phyloP scores from a whole-genome alignment of 1,140 invertebrate species.

The Phenacoccus solenopsis region DNA sequence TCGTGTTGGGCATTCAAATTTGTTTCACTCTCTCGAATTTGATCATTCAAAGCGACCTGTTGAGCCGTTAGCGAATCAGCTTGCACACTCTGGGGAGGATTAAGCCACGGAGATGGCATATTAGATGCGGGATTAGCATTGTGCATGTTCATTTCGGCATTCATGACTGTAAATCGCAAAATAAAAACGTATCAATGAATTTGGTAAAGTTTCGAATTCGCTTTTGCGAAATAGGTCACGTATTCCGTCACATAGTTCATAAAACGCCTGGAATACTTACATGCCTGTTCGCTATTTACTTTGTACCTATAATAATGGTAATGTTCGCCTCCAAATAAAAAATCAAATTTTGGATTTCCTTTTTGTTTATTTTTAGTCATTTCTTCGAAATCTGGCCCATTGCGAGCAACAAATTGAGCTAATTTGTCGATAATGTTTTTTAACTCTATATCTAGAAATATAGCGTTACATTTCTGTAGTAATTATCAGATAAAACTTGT shows the following conservation, averaged over 20 bases:
- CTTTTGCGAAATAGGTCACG: neutral
- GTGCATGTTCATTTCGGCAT: neutral
- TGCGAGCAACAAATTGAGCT: conserved; percentile 94
- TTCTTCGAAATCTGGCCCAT: conserved; percentile 95
- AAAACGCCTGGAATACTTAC: conserved; percentile 42
- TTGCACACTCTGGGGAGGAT: conserved; percentile 19
- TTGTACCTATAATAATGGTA: conserved; percentile 95
- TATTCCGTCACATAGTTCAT: neutral
- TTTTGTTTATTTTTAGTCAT: conserved; percentile 97
- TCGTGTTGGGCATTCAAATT: conserved; percentile 88
- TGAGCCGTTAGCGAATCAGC: conserved; percentile 36
- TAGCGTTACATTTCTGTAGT: neutral
- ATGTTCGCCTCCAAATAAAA: conserved; percentile 90
- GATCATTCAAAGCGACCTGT: conserved; percentile 70
- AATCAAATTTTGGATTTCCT: conserved; percentile 91
- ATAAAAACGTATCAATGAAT: neutral
- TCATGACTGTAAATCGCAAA: neutral
- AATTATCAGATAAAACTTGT: no score
- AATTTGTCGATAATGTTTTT: conserved; percentile 96
- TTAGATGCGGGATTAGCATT: neutral
- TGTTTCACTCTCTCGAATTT: conserved; percentile 85
- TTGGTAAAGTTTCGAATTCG: neutral
- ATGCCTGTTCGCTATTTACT: conserved; percentile 78
- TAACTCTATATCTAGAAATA: conserved; percentile 64
- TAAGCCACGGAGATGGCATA: conserved; percentile 20